A percentile compares a stretch with the other conserved stretches of the same genome.
Conservation (phyloP, 2,888 invertebrate species). For the Tethea ocularis region DNA sequence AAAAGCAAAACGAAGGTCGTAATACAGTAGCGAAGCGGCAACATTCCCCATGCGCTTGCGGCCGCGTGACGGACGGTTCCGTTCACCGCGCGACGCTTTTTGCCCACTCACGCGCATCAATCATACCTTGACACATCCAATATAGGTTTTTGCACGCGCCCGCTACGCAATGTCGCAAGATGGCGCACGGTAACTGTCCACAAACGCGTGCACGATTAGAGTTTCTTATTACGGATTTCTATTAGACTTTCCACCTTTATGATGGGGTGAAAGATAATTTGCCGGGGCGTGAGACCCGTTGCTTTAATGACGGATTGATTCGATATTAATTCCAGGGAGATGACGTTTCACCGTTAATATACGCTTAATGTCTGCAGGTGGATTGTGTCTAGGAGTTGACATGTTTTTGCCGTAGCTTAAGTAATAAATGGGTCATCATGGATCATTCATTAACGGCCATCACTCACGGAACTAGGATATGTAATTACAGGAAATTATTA, state of each 20-base stretch:
- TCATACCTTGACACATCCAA: constrained; percentile 82
- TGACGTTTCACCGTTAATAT: constrained; percentile 60
- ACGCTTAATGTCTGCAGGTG: constrained; percentile 56
- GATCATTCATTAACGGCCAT: constrained; percentile 29
- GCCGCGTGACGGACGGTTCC: constrained; percentile 70
- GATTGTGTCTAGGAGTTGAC: constrained; percentile 55
- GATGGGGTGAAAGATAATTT: constrained; percentile 81
- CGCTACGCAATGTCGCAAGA: constrained; percentile 61
- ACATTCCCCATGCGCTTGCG: constrained; percentile 10
- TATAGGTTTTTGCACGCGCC: constrained; percentile 74
- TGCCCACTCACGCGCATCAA: constrained; percentile 69
- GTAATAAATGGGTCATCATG: constrained; percentile 43
- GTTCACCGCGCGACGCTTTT: constrained; percentile 70
- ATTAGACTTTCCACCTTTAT: constrained; percentile 80
- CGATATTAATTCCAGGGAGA: constrained; percentile 78
- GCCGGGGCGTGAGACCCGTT: constrained; percentile 77
- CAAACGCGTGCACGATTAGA: constrained; percentile 73
- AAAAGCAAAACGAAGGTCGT: constrained; percentile 15
- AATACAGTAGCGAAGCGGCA: constrained; percentile 17
- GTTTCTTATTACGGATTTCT: constrained; percentile 81
- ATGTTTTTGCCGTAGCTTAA: constrained; percentile 36
- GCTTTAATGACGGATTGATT: constrained; percentile 79
- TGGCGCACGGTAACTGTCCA: constrained; percentile 62
- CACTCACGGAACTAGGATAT: constrained; percentile 32
- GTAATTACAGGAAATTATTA: constrained; percentile 29